Conservation (phyloP, 2,113 vertebrate species). For the Bambusicola thoracicus region DNA sequence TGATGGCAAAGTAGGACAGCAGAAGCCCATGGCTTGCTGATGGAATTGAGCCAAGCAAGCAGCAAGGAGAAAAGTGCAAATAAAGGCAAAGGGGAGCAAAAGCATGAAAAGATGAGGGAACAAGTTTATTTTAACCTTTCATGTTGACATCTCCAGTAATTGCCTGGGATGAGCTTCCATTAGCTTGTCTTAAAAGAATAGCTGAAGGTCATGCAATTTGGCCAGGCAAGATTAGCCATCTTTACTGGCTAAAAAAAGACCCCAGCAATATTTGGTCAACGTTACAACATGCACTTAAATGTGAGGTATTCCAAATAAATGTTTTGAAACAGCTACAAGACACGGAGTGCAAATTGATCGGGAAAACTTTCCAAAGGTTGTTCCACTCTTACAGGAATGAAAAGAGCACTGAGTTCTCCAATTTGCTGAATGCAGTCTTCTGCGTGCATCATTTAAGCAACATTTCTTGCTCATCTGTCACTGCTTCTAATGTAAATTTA, state of each 20-base stretch:
- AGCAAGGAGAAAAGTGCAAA: background rate
- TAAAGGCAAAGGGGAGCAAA: background rate
- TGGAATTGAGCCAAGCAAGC: background rate
- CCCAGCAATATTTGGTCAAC: background rate
- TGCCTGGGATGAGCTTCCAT: background rate
- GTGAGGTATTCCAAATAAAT: background rate
- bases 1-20: background rate
- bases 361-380: background rate
- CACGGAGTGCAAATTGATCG: background rate
- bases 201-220: conserved; percentile 42
- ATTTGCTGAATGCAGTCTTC: background rate
- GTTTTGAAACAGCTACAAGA: background rate
- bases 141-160: conserved; percentile 8
- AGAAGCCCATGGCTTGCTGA: background rate
- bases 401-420: background rate
- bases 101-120: background rate
- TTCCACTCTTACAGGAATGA: background rate
- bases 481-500: background rate
- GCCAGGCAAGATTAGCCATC: conserved; percentile 20
- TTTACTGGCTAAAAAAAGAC: background rate
- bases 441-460: fast-evolving
- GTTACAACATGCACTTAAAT: background rate
- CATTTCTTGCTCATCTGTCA: background rate
- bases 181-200: background rate
- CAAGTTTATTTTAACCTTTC: background rate